These are phyloP conservation scores for Pseudomugil gertrudae DNA, from an alignment of 2,797 vertebrate genomes.

Conservation along the genomic window DNA sequence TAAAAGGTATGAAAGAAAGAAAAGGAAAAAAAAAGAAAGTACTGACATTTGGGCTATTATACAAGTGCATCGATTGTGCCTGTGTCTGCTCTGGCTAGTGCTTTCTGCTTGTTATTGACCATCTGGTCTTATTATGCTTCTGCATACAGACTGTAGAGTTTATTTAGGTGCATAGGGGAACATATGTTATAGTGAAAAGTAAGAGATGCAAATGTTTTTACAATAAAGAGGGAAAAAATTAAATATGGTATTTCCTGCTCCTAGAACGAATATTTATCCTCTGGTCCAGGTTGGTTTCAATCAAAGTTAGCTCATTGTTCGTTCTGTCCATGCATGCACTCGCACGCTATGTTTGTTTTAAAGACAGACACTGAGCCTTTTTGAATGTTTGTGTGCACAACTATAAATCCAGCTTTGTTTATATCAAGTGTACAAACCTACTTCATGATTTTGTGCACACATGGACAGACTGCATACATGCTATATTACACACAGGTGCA, in stretches of 20 bases:
- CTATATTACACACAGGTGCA: background rate
- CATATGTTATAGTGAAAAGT: conserved; percentile 11
- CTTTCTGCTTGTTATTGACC: conserved; percentile 66
- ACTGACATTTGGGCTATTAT: conserved; percentile 61
- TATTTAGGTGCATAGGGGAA: conserved; percentile 30
- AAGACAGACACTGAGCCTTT: background rate
- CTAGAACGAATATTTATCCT: background rate
- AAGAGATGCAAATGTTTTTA: conserved; percentile 16
- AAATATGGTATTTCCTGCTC: background rate
- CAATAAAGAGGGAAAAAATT: background rate
- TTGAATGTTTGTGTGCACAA: background rate
- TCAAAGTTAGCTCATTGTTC: background rate
- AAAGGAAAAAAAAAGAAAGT: conserved; percentile 22
- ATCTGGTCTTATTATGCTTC: conserved; percentile 33
- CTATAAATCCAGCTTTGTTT: background rate
- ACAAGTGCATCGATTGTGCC: conserved; percentile 59
- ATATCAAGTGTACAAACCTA: background rate
- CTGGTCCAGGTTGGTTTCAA: no score
- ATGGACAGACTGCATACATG: background rate
- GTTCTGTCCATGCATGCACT: background rate
- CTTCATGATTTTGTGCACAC: background rate
- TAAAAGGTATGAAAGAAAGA: conserved; percentile 7
- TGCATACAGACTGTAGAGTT: conserved; percentile 18
- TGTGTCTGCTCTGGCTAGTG: conserved; percentile 36
- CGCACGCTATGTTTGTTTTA: background rate